phyloP scores from a whole-genome alignment of 2,113 vertebrate genomes.

The Himantopus leucocephalus region DNA sequence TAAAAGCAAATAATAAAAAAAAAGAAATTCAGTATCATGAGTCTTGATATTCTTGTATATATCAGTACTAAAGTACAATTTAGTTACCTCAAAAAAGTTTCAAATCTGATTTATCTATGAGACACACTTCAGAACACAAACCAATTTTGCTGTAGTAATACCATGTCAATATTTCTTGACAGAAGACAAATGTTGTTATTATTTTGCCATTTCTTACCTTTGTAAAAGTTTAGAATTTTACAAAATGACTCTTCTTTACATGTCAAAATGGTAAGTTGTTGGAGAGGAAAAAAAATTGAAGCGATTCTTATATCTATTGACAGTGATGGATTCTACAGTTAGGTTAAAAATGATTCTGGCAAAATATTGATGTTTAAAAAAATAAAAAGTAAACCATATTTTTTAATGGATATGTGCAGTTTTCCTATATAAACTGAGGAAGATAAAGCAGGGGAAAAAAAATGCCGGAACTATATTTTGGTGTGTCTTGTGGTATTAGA shows the following conservation, averaged over 20 bases:
- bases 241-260: slow-evolving; percentile 79
- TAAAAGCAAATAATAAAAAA: neutral
- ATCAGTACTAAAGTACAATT: slow-evolving; percentile 69
- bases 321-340: slow-evolving; percentile 62
- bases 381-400: slow-evolving; percentile 22
- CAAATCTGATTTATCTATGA: slow-evolving; percentile 83
- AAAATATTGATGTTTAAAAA: slow-evolving; percentile 48
- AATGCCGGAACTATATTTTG: neutral
- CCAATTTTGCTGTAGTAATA: slow-evolving; percentile 92
- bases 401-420: slow-evolving; percentile 58
- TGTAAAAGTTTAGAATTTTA: slow-evolving; percentile 82
- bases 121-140: slow-evolving; percentile 93
- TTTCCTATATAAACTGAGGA: neutral
- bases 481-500: neutral
- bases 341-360: slow-evolving; percentile 57
- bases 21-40: neutral
- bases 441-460: neutral
- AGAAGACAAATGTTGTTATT: slow-evolving; percentile 98
- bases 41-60: slow-evolving; percentile 51
- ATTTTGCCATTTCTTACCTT: slow-evolving; percentile 90
- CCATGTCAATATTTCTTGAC: slow-evolving; percentile 90
- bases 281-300: slow-evolving; percentile 43
- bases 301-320: slow-evolving; percentile 53
- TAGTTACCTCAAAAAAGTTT: slow-evolving; percentile 72
- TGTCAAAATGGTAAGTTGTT: slow-evolving; percentile 74